Percentiles rank a stretch among this genome's conserved stretches.
These are phyloP conservation scores for Hemicordylus capensis DNA, from an alignment of 2,113 vertebrate genomes.

Conservation along the genomic window DNA sequence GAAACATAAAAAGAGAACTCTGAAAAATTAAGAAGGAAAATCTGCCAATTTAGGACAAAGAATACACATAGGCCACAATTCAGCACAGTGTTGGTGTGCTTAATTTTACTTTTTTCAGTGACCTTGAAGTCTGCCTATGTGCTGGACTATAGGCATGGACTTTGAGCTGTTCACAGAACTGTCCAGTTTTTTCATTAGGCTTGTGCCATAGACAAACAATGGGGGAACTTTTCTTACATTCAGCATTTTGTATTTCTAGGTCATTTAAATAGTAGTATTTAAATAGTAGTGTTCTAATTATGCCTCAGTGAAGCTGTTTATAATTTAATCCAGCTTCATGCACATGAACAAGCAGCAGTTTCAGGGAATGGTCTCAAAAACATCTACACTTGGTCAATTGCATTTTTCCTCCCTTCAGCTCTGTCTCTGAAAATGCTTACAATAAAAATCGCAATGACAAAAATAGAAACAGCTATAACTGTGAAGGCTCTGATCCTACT, in stretches of 20 bases:
- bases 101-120: neutral
- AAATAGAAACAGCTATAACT: neutral
- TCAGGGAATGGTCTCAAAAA: neutral
- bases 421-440: neutral
- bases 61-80: neutral
- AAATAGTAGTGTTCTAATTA: neutral
- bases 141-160: neutral
- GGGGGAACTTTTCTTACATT: neutral
- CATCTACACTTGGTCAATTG: neutral
- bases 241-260: neutral
- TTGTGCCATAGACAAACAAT: neutral
- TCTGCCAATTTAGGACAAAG: neutral
- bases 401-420: neutral
- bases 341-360: neutral
- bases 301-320: neutral
- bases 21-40: neutral
- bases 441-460: neutral
- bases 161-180: neutral
- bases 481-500: neutral
- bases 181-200: neutral
- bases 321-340: conserved; percentile 4
- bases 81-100: neutral
- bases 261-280: neutral
- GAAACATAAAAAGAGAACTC: neutral
- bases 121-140: neutral